Conservation (phyloP, 2,113 vertebrate species). For the Platichthys stellatus region DNA sequence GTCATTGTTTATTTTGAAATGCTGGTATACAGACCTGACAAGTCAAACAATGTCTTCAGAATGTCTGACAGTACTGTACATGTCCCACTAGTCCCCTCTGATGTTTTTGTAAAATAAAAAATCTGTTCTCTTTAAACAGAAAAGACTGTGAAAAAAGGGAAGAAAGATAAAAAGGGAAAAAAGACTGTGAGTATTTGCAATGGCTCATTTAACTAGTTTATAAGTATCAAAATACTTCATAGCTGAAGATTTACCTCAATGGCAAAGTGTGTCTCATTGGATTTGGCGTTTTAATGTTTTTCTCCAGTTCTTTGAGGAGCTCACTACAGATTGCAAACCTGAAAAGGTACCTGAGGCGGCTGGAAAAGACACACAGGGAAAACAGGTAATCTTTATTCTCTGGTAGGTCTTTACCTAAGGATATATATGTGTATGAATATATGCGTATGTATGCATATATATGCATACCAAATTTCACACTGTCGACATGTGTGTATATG, state of each 20-base stretch:
- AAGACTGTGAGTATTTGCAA: constrained; percentile 85
- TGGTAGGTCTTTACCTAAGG: neutral
- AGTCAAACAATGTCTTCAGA: too few relatives aligned
- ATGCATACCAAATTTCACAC: too few relatives aligned
- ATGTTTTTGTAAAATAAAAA: neutral
- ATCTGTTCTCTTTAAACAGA: constrained; percentile 65
- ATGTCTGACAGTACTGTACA: too few relatives aligned
- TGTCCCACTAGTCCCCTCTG: too few relatives aligned
- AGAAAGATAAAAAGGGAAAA: constrained; percentile 90
- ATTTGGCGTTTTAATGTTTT: constrained; percentile 19
- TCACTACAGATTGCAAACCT: constrained; percentile 84
- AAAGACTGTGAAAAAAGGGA: constrained; percentile 88
- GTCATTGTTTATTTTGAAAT: neutral
- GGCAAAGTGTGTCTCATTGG: neutral
- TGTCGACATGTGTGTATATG: too few relatives aligned
- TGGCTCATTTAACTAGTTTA: neutral
- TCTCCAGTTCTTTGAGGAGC: constrained; percentile 90
- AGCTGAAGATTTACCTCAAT: neutral
- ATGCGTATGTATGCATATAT: too few relatives aligned
- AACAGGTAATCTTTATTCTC: constrained; percentile 75
- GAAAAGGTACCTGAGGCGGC: constrained; percentile 78
- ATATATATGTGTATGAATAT: too few relatives aligned
- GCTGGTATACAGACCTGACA: neutral
- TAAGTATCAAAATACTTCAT: neutral
- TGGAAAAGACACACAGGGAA: constrained; percentile 80